Evolutionary conservation across 2,888 invertebrate genomes (phyloP).

Genomic region (Pedicia rivosa): DNA sequence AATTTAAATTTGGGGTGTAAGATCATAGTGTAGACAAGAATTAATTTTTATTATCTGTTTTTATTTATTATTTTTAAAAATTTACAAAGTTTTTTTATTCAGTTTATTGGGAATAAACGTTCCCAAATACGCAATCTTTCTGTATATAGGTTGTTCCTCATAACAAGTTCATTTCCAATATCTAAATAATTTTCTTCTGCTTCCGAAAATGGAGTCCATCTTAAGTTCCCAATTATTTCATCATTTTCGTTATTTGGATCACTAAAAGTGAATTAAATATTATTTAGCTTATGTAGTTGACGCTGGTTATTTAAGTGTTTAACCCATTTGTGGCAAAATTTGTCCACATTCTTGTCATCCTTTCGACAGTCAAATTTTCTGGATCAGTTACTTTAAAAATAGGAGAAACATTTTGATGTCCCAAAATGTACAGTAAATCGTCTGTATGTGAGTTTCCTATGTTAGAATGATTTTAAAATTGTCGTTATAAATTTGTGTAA

Average conservation of each 20-base stretch:
- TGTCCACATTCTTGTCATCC: slow-evolving; percentile 30
- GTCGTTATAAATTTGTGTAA: too few species aligned
- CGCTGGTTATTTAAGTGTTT: too few species aligned
- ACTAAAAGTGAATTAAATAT: slow-evolving; percentile 14
- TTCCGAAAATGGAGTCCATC: slow-evolving; percentile 21
- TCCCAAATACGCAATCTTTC: slow-evolving; percentile 13
- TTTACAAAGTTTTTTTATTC: too few species aligned
- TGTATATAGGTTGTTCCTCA: slow-evolving; percentile 9
- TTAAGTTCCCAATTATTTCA: slow-evolving; percentile 20
- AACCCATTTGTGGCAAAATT: slow-evolving; percentile 27
- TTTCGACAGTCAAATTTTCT: slow-evolving; percentile 29
- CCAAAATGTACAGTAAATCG: slow-evolving; percentile 21
- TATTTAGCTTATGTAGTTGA: too few species aligned
- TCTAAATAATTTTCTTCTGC: slow-evolving; percentile 10
- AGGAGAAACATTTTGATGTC: slow-evolving; percentile 19
- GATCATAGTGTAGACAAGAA: too few species aligned
- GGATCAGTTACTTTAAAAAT: slow-evolving; percentile 24
- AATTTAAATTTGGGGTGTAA: too few species aligned
- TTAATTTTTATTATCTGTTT: too few species aligned
- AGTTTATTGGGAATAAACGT: slow-evolving; percentile 10
- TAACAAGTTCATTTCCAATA: slow-evolving; percentile 9
- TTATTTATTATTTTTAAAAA: too few species aligned
- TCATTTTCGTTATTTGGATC: slow-evolving; percentile 29
- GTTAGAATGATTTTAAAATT: background rate
- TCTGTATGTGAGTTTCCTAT: slow-evolving; percentile 15